Conservation (phyloP, 1,140 invertebrate genomes). For the Stegodyphus mimosarum region DNA sequence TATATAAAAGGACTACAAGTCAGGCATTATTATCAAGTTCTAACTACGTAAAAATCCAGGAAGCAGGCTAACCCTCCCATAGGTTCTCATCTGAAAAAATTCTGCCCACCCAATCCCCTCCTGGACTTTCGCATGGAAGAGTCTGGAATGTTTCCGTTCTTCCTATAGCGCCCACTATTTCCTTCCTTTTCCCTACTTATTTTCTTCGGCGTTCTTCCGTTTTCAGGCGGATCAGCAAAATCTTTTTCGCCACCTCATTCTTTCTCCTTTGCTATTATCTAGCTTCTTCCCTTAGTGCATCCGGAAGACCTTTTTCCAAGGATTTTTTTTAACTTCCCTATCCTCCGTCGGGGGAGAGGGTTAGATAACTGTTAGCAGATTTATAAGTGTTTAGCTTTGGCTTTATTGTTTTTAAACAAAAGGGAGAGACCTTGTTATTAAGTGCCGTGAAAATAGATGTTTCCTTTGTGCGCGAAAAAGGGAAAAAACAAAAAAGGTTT, state of each 20-base stretch:
- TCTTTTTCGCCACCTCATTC: slow-evolving; percentile 50
- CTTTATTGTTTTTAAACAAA: slow-evolving; percentile 45
- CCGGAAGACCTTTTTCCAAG: slow-evolving; percentile 5
- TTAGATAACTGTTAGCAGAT: slow-evolving; percentile 31
- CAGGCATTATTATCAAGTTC: slow-evolving; percentile 4
- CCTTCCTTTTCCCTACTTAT: slow-evolving; percentile 53
- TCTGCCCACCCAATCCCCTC: neutral
- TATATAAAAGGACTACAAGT: slow-evolving; percentile 3
- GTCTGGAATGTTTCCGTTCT: slow-evolving; percentile 49
- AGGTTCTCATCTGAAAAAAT: slow-evolving; percentile 20
- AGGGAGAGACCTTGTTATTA: slow-evolving; percentile 15
- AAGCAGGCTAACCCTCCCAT: slow-evolving; percentile 27
- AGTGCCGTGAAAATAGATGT: slow-evolving; percentile 12
- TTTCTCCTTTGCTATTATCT: slow-evolving; percentile 42
- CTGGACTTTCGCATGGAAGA: neutral
- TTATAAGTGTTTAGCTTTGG: slow-evolving; percentile 43
- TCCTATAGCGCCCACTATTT: slow-evolving; percentile 46
- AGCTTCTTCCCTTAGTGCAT: slow-evolving; percentile 43
- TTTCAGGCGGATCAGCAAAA: slow-evolving; percentile 53
- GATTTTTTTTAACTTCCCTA: neutral
- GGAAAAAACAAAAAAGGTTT: neutral
- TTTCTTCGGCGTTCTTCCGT: slow-evolving; percentile 38
- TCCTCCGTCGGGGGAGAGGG: neutral
- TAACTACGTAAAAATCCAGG: slow-evolving; percentile 44
- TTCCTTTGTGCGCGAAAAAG: neutral